Conservation (phyloP, 2,888 invertebrate genomes). For the Laspeyria flexula region DNA sequence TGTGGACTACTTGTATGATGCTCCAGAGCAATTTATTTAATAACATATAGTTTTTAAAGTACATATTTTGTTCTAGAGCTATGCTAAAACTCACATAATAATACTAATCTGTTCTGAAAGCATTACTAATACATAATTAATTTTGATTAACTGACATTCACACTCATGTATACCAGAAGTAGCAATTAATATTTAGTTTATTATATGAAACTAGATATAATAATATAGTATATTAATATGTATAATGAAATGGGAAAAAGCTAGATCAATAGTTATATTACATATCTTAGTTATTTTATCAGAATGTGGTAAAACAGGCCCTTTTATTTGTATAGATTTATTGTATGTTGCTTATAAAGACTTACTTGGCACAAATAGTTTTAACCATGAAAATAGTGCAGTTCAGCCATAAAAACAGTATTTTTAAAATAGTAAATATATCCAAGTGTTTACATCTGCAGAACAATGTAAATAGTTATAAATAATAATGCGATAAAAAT, state of each 20-base stretch:
- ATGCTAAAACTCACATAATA: background rate
- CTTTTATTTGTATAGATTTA: constrained; percentile 20
- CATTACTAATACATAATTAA: background rate
- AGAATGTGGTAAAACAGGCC: constrained; percentile 10
- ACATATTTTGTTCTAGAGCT: too few species aligned
- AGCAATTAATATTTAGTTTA: background rate
- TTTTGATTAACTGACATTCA: background rate
- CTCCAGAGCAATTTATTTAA: too few species aligned
- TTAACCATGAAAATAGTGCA: constrained; percentile 23
- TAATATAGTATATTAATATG: too few species aligned
- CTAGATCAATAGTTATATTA: background rate
- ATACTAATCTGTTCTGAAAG: background rate
- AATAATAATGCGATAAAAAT: constrained; percentile 32
- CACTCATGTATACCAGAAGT: background rate
- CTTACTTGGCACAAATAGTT: constrained; percentile 40
- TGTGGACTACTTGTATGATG: background rate
- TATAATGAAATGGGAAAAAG: too few species aligned
- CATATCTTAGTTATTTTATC: constrained; percentile 1
- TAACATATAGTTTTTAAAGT: too few species aligned
- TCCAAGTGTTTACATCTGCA: constrained; percentile 16
- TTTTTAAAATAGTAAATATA: constrained; percentile 36
- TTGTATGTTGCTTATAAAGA: constrained; percentile 37
- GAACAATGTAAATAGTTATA: constrained; percentile 35
- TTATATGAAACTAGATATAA: background rate
- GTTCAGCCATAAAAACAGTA: constrained; percentile 47